Base-by-base conservation (phyloP, 2,113 vertebrate species). In the Vicugna pacos region DNA sequence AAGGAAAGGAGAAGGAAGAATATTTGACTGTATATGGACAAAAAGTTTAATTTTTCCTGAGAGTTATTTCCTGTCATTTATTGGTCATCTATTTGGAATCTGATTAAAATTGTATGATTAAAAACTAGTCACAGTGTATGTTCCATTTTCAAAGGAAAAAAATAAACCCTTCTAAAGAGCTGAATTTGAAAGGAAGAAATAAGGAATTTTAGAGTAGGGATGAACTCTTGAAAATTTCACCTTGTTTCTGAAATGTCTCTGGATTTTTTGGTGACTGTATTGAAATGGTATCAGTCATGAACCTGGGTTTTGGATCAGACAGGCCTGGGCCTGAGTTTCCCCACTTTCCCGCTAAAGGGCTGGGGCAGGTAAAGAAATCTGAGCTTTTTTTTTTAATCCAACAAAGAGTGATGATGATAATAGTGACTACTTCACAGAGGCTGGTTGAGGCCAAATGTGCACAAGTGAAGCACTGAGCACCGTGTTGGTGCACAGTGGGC, bases 131-230 rank as follows among this genome's bases (percentile, higher is more conserved):
- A 65, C 17, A 50, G 52, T 35, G 1, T 11, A 46, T 88, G 85
- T 94, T 70, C 52, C 62, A 84, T 80, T 95, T 89, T 89, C 60
- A 42, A 80, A 72, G 52, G 9, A 76, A 67, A 87, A 69, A 83
- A 93, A 69, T 22, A 60, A 84, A 17, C 20, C 38, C 7, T 90
- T 77, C 3, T 11, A 70, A 81, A 90, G 48, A 79, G 19, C 6
- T 72, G 15, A 48, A 64, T 94, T 92, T 80, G 58, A 91, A 77
- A 85, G 24, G 35, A 90, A 95, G 48, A 90, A 56, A 69, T 52
- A 76, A 46, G 46, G 76, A 46, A 88, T 76, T 88, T 95, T 81
- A 92, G 58, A 89, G 30, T 30, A 64, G 20, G 14, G 22, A 58
- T 75, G 88, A 89, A 79, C 10, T 52, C 22, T 91, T 95, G 32